These are phyloP conservation scores for Petrocephalus sullivani DNA, from an alignment of 2,797 vertebrate genomes.

Conservation along the genomic window DNA sequence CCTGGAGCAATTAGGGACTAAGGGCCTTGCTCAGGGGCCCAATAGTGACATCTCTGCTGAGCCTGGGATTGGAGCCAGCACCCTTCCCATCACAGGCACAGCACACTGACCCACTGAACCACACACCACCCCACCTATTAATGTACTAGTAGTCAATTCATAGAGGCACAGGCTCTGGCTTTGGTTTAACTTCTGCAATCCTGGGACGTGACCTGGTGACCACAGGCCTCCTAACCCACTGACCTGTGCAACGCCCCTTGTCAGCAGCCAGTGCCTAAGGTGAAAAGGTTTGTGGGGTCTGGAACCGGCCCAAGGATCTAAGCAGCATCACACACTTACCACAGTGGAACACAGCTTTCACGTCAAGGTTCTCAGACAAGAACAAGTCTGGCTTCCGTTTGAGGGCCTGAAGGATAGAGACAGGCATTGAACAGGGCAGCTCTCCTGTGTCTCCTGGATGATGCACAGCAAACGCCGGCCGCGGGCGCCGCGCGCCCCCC, in stretches of 20 bases:
- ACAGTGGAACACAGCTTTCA: conserved; percentile 96
- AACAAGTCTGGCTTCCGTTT: conserved; percentile 98
- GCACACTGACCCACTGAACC: background rate
- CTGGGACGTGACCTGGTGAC: background rate
- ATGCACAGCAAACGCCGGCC: too few relatives aligned
- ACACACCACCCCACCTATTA: background rate
- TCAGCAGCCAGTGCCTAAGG: background rate
- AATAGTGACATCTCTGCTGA: background rate
- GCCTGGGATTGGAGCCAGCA: background rate
- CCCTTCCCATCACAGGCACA: background rate
- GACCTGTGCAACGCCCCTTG: background rate
- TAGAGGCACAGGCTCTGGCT: background rate
- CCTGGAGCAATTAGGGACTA: background rate
- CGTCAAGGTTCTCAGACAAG: conserved; percentile 89
- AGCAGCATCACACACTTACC: conserved; percentile 70
- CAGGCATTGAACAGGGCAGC: conserved; percentile 58
- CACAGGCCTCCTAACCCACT: background rate
- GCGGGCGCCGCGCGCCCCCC: too few relatives aligned
- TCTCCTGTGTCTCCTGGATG: conserved; percentile 41
- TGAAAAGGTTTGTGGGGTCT: background rate
- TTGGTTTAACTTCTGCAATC: background rate
- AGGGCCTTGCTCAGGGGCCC: background rate
- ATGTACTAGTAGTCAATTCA: background rate
- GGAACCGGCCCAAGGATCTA: background rate
- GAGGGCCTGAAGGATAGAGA: conserved; percentile 87